Conservation (phyloP, 2,888 invertebrate genomes). For the Heliconius ethilla region DNA sequence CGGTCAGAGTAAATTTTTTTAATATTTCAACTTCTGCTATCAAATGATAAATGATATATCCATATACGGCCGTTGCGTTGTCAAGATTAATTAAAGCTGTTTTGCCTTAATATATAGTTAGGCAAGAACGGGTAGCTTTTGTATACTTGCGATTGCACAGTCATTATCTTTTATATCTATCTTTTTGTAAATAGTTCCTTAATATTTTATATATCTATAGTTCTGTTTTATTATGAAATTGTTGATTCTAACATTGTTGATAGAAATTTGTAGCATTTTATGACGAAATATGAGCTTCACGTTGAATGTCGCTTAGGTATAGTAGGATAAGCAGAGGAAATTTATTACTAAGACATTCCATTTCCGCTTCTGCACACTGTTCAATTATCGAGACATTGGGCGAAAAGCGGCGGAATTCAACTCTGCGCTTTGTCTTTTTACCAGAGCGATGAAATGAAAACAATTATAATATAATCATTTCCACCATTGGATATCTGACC, state of each 20-base stretch:
- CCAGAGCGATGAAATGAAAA: background rate
- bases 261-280: too few species aligned
- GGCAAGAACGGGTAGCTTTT: constrained; percentile 62
- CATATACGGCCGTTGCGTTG: constrained; percentile 68
- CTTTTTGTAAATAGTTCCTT: background rate
- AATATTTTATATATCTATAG: background rate
- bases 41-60: constrained; percentile 77
- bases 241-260: constrained; percentile 16
- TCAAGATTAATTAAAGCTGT: constrained; percentile 79
- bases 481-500: background rate
- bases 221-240: constrained; percentile 42
- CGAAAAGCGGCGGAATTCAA: background rate
- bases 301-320: background rate
- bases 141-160: constrained; percentile 46
- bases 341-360: background rate
- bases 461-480: background rate
- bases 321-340: background rate
- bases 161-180: constrained; percentile 40
- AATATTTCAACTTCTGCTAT: constrained; percentile 58
- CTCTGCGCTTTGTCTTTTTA: background rate
- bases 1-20: constrained; percentile 30
- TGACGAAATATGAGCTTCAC: background rate
- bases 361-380: background rate
- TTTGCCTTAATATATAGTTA: constrained; percentile 79
- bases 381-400: background rate